Conservation (phyloP, 2,888 invertebrate species). For the Spilosoma lubricipeda region DNA sequence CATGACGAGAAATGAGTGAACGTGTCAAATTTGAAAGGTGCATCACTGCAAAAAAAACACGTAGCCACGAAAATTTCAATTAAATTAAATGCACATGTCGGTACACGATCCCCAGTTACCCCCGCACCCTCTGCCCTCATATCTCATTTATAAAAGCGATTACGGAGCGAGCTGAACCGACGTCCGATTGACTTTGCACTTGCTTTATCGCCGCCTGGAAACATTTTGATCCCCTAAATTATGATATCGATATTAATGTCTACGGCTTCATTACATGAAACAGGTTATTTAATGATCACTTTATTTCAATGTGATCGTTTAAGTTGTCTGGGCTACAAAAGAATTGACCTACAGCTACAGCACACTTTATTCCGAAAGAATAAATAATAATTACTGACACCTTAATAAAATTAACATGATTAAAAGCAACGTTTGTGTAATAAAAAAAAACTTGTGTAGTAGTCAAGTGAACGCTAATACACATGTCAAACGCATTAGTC, state of each 20-base stretch:
- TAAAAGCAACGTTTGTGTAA: not conserved
- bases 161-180: slow-evolving; percentile 63
- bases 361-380: not conserved
- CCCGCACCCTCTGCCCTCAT: slow-evolving; percentile 43
- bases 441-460: not conserved
- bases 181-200: slow-evolving; percentile 67
- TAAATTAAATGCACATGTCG: slow-evolving; percentile 79
- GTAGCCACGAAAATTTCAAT: slow-evolving; percentile 82
- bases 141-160: slow-evolving; percentile 76
- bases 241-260: slow-evolving; percentile 54
- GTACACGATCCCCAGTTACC: slow-evolving; percentile 40
- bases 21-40: slow-evolving; percentile 72
- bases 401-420: not conserved
- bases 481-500: not conserved
- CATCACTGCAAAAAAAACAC: slow-evolving; percentile 77
- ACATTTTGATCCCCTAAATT: slow-evolving; percentile 68
- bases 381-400: not conserved
- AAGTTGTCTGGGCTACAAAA: not conserved
- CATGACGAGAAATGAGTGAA: slow-evolving; percentile 52
- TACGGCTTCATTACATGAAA: slow-evolving; percentile 40
- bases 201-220: slow-evolving; percentile 65
- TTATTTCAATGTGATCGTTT: slow-evolving; percentile 18
- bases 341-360: not conserved
- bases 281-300: slow-evolving; percentile 39
- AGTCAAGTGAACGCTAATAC: not conserved